Conservation (phyloP, 2,113 vertebrate species). For the Neomonachus schauinslandi region DNA sequence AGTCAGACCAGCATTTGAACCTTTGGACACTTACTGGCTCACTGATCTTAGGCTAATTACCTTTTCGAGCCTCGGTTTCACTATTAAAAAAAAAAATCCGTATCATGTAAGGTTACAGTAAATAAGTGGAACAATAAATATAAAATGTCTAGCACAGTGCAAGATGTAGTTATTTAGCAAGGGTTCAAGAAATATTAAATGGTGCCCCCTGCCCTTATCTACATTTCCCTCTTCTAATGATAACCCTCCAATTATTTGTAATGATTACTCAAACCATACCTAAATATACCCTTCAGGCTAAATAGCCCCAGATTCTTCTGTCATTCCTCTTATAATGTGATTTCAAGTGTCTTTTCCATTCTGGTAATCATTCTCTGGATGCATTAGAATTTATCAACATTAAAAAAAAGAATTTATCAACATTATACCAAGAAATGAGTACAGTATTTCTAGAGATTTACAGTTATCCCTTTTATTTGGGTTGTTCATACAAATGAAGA, state of each 20-base stretch:
- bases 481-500: not conserved
- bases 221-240: not conserved
- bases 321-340: not conserved
- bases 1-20: not conserved
- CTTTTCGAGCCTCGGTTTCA: not conserved
- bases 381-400: not conserved
- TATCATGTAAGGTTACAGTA: not conserved
- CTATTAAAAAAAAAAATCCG: not conserved
- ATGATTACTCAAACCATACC: not conserved
- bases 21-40: not conserved
- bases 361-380: not conserved
- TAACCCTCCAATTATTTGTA: not conserved
- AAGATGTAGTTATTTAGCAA: not conserved
- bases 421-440: not conserved
- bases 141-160: not conserved
- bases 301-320: not conserved
- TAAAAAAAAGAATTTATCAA: not conserved
- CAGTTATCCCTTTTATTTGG: not conserved
- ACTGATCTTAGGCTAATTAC: not conserved
- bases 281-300: not conserved
- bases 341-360: conserved; percentile 16
- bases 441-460: conserved; percentile 9
- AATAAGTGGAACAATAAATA: not conserved
- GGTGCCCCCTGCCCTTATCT: not conserved
- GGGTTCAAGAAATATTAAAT: not conserved